These are phyloP conservation scores for Heliconius ethilla DNA, from an alignment of 2,888 invertebrate species.

Conservation along the genomic window DNA sequence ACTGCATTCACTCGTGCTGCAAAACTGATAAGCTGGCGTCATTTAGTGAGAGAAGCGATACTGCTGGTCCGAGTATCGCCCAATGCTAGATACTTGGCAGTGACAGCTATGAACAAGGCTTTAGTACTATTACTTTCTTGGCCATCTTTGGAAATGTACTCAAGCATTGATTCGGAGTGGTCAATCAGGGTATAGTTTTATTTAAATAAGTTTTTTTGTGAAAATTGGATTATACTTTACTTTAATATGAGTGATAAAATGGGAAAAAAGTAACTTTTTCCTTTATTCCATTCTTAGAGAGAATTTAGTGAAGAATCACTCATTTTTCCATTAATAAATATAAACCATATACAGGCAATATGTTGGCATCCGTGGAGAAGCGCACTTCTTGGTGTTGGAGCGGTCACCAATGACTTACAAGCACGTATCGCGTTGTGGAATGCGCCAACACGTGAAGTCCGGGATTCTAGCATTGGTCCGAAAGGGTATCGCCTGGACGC, in stretches of 20 bases:
- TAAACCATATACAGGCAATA: conserved; percentile 56
- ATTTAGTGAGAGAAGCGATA: conserved; percentile 47
- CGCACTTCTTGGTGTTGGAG: conserved; percentile 67
- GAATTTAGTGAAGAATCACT: too few species aligned
- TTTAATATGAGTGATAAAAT: too few species aligned
- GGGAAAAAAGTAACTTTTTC: too few species aligned
- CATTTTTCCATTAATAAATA: too few species aligned
- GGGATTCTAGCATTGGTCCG: conserved; percentile 48
- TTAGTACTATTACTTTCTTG: conserved; percentile 59
- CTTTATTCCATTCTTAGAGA: too few species aligned
- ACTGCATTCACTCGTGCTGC: conserved; percentile 52
- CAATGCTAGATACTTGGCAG: conserved; percentile 66
- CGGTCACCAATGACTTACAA: conserved; percentile 48
- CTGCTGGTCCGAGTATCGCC: conserved; percentile 64
- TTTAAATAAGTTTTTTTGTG: too few species aligned
- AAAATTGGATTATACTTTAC: too few species aligned
- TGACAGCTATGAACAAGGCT: conserved; percentile 51
- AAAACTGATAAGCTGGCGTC: conserved; percentile 47
- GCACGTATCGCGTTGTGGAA: conserved; percentile 65
- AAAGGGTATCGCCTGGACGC: conserved; percentile 61
- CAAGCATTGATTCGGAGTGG: conserved; percentile 54
- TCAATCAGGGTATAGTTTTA: conserved; percentile 58
- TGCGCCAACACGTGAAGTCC: conserved; percentile 54
- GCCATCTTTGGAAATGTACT: conserved; percentile 58
- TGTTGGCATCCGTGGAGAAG: conserved; percentile 78